Evolutionary conservation across 2,888 invertebrate genomes (phyloP), one percentile per base, ranked within the genome.

Genomic region (Oegoconia quadripuncta): DNA sequence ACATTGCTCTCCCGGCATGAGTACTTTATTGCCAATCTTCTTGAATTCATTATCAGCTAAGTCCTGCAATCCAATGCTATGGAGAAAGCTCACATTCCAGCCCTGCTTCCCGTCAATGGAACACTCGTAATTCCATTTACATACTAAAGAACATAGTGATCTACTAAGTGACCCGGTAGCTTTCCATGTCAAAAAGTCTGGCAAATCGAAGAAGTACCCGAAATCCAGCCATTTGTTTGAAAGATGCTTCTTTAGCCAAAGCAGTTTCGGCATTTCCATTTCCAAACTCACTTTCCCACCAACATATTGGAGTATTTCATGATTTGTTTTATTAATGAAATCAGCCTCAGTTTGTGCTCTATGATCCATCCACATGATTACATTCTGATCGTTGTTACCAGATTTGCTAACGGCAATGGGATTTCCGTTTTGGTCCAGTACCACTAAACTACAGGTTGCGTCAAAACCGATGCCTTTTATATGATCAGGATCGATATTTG

Each of bases 271-370:
- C 41, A 95, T 93, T 89, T 98, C 92, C 97, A 98, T 98, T 89
- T 98, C 98, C n/a, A 96, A 87, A 0, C 97, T 98, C 4, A 98
- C 93, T 79, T 92, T 93, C 0, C 97, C 97, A 1, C 98, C 98
- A 2, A 97, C 95, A 80, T 93, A 95, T 56, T 93, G 90, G 0
- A 98, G 88, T 12, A 96, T 90, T 2, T 91, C 81, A 79, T 97
- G 95, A 6, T 91, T 84, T 1, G 91, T 90, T 31, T 87, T 80
- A 68, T 97, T 98, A 26, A 98, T 97, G 20, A 88, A 77, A 32
- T 91, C 89, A 0, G 97, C 94, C 87, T 98, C 95, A 28, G 88
- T 81, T 16, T 90, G 88, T 0, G 97, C 97, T 61, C 97, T 87
- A 67, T 97, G 97, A 68, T 97, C 97, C 93, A 97, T 92, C 97